Evolutionary conservation across 2,797 vertebrate genomes (phyloP), one percentile per base, ranked within the genome.

Genomic region (Sternarchorhynchus goeldii): DNA sequence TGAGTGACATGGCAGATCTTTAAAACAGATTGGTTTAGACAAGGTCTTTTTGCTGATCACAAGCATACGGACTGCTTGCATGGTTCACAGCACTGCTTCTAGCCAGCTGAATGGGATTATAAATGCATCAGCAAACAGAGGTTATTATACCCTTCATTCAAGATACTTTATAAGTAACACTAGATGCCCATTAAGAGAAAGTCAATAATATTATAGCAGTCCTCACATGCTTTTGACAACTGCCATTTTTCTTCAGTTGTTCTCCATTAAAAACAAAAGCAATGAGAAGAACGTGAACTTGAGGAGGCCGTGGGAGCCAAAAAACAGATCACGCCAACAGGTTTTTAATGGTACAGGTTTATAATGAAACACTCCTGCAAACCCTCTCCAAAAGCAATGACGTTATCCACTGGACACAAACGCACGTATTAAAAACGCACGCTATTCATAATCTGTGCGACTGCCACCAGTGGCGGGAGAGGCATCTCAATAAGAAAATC

Each of bases 351-450:
- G 90, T 87, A 88, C 88, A 87, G 90, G 88, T 90, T 91, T 91
- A 89, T 92, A 93, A 93, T 93, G 91, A 92, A 93, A 93, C 91
- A 91, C 92, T 91, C 90, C 84, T 87, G 83, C 84, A 89, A 87
- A 82, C 88, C 79, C 86, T 87, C 88, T 91, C 90, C 90, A 88
- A 76, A 86, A 90, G 89, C 88, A 77, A 90, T 92, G 91, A 92
- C 91, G 88, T 92, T 86, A 92, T 92, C 82, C 88, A 85, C 90
- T 88, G 89, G 87, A 91, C 92, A 88, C 77, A 73, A 86, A 85
- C 81, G 73, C 83, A 60, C 85, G 85, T 86, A 87, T 89, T 90
- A 87, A 89, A 89, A 87, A 86, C 57, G 74, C 87, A 90, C 80
- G 83, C 87, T 90, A 89, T 92, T 92, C 89, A 89, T 89, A 91